Percentiles rank a stretch among this genome's conserved stretches.
These are phyloP conservation scores for Ia io DNA, from an alignment of 2,113 vertebrate species.

Conservation along the genomic window DNA sequence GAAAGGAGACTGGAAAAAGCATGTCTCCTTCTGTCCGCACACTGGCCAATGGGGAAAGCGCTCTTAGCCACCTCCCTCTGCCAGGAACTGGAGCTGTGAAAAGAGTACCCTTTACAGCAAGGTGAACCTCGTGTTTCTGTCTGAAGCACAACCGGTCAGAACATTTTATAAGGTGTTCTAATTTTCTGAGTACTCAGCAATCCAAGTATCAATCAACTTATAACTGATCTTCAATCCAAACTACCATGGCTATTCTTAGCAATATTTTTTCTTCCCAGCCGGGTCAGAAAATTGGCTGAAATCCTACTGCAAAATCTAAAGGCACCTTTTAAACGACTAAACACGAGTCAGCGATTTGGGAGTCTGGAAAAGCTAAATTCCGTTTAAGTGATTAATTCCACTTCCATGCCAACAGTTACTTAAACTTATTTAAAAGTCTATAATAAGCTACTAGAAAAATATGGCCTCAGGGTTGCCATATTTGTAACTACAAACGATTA, in stretches of 20 bases:
- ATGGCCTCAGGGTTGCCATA: background rate
- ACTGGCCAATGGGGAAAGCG: background rate
- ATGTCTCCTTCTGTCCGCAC: background rate
- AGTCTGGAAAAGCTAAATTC: constrained; percentile 49
- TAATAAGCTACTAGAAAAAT: constrained; percentile 28
- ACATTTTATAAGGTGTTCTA: constrained; percentile 34
- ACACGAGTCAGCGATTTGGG: constrained; percentile 34
- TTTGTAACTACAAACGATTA: constrained; percentile 17
- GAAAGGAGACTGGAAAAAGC: background rate
- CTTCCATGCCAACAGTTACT: constrained; percentile 35
- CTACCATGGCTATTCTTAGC: background rate
- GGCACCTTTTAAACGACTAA: constrained; percentile 39
- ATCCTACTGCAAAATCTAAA: constrained; percentile 38
- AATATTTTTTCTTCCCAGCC: constrained; percentile 6
- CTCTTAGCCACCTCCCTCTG: constrained; percentile 50
- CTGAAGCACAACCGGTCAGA: constrained; percentile 32
- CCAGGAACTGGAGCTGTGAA: constrained; percentile 62
- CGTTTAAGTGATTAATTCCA: constrained; percentile 59
- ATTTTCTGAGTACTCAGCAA: constrained; percentile 57
- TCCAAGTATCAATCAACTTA: constrained; percentile 50
- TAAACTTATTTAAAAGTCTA: constrained; percentile 55
- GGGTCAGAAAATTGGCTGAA: constrained; percentile 32
- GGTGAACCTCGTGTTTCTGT: constrained; percentile 16
- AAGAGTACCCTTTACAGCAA: constrained; percentile 53
- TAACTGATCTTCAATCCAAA: constrained; percentile 43